phyloP scores from a whole-genome alignment of 1,140 invertebrate species.

The Apis florea region DNA sequence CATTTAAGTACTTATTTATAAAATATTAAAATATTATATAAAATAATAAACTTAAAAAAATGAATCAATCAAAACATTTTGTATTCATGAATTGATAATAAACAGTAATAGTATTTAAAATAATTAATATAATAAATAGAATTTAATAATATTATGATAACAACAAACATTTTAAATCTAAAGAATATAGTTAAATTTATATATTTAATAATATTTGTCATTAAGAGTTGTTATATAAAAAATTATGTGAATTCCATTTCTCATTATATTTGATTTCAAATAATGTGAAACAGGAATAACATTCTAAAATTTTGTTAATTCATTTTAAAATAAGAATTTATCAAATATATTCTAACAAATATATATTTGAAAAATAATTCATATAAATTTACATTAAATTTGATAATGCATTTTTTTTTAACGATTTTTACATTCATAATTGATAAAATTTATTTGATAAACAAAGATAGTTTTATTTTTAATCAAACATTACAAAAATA shows the following conservation, averaged over 20 bases:
- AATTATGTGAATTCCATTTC: background rate
- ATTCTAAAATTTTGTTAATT: background rate
- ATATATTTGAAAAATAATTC: background rate
- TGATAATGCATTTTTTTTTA: background rate
- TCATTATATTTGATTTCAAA: background rate
- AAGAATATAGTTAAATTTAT: background rate
- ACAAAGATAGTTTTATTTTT: background rate
- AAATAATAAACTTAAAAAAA: background rate
- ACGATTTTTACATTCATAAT: background rate
- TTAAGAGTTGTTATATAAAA: constrained; percentile 3
- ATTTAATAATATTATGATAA: background rate
- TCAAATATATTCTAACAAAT: background rate
- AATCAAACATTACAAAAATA: background rate
- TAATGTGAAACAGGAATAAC: background rate
- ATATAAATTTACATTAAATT: background rate
- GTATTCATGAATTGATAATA: background rate
- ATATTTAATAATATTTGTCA: constrained; percentile 13
- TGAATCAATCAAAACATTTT: background rate
- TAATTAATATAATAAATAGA: background rate
- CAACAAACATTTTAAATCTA: background rate
- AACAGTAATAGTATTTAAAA: background rate
- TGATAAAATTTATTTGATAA: background rate
- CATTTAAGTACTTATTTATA: constrained; percentile 17
- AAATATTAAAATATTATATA: too few relatives aligned
- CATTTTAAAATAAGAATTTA: background rate